Evolutionary conservation across 1,140 invertebrate genomes (phyloP), one percentile per base, ranked within the genome.

Genomic region (Drosophila dunni): DNA sequence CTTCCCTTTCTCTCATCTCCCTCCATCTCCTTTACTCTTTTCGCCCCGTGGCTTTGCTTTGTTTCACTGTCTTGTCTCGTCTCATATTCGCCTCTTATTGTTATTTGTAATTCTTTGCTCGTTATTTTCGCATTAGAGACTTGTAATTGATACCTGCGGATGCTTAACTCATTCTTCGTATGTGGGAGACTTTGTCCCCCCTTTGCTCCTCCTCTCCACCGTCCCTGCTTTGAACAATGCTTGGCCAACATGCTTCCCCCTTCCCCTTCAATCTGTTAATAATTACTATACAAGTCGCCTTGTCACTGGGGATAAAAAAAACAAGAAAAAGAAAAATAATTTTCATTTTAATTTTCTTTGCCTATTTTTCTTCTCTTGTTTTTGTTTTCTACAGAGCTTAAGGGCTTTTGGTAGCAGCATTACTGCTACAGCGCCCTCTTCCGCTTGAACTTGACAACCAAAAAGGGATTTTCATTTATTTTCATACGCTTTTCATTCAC

Each of bases 41-140:
- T 44, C 45, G 11, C 20, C 9, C 9, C 51, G 13, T 53, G 42
- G 10, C 51, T 72, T 69, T 61, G 7, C 29, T 73, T 53, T 56
- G 57, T 64, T 53, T 46, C 57, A 3, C 34, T 56, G 62, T 60
- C 48, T 46, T 29, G 24, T 29, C 24, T n/a, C 72, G 42, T 66
- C 65, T 80, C 50, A 54, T 45, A 58, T 61, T 77, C 36, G 36
- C 51, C 33, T 57, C 33, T 57, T 69, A 51, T 75, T 78, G 56
- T 78, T 78, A 50, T 66, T 71, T 73, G 58, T 68, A 60, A 75
- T 85, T 61, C 79, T 79, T 86, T 86, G 67, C 79, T 88, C 75
- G 83, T 86, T 88, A 88, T 86, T 78, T 86, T 83, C 79, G 83
- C 84, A 83, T 86, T 86, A 86, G 79, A 86, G 69, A 70, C 73